Conservation (phyloP, 2,113 vertebrate genomes). For the Pollachius pollachius region DNA sequence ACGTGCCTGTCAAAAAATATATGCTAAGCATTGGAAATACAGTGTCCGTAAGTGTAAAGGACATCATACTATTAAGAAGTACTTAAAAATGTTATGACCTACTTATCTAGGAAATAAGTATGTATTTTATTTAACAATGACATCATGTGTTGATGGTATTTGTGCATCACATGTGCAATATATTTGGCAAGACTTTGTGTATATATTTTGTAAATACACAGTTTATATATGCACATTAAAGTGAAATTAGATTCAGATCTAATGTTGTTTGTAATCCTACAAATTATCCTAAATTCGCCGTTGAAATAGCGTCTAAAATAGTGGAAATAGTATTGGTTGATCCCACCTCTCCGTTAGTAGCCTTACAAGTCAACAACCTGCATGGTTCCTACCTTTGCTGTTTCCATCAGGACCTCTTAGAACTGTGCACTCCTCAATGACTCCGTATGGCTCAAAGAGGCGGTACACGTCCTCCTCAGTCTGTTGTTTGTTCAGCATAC, state of each 20-base stretch:
- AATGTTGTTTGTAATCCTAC: no score
- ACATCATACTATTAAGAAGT: no score
- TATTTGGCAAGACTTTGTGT: background rate
- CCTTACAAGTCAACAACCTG: slow-evolving; percentile 19
- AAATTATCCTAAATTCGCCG: no score
- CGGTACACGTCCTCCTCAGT: slow-evolving; percentile 96
- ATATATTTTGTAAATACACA: background rate
- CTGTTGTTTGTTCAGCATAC: slow-evolving; percentile 99
- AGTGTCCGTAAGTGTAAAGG: background rate
- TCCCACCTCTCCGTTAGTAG: no score
- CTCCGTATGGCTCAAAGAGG: slow-evolving; percentile 96
- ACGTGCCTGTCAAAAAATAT: slow-evolving; percentile 21
- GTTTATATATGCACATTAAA: slow-evolving; percentile 14
- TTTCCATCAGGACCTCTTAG: slow-evolving; percentile 95
- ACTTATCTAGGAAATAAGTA: no score
- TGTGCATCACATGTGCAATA: no score
- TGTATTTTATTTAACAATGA: no score
- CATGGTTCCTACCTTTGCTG: slow-evolving; percentile 89
- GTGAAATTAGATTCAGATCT: no score
- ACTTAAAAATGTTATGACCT: no score
- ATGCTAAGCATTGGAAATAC: slow-evolving; percentile 25
- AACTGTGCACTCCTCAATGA: slow-evolving; percentile 97
- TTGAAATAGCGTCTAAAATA: no score
- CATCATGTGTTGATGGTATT: no score
- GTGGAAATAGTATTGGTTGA: no score